Evolutionary conservation across 2,797 vertebrate species (phyloP), one percentile per base, ranked within the genome.

Genomic region (Leptatherina wallacei): DNA sequence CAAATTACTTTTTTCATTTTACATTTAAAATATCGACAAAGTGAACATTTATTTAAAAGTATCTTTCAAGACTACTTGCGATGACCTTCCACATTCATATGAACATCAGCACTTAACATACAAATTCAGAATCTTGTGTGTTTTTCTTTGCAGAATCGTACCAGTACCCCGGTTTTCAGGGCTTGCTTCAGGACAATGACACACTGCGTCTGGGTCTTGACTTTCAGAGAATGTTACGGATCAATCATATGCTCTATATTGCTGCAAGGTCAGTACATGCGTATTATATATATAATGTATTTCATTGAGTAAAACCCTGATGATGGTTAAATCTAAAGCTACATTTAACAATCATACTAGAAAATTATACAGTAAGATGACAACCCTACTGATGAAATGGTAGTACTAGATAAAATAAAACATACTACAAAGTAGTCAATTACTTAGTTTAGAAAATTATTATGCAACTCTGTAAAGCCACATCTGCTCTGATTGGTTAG

Each of bases 221-320:
- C 95, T 98, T 96, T 88, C 97, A 99, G 95, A 95, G 95, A 80
- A 96, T 99, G 96, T 32, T 97, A 85, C 95, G 96, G 90, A 96
- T 98, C 92, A 96, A 95, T 95, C 96, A 97, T 89, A 95, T 96
- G 93, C 93, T 99, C 82, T 99, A 97, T 93, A 97, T 99, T 69
- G 93, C 97, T 81, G 97, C 97, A 91, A 97, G 97, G 97, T 98
- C 91, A 82, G 38, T 7, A 49, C 69, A 36, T 60, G 52, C 35
- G 24, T 61, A 56, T 56, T 38, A 38, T 10, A 32, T 10, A 32
- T 38, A 4, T 22, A 51, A 16, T 9, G 2, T 18, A 18, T 30
- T 29, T 29, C 16, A n/a, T 20, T 3, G 18, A 47, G 18, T 2
- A 20, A 44, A 4, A 18, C 2, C 16, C 16, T 14, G 4, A 40